Conservation (phyloP, 2,113 vertebrate species). For the Cinclus mexicanus region DNA sequence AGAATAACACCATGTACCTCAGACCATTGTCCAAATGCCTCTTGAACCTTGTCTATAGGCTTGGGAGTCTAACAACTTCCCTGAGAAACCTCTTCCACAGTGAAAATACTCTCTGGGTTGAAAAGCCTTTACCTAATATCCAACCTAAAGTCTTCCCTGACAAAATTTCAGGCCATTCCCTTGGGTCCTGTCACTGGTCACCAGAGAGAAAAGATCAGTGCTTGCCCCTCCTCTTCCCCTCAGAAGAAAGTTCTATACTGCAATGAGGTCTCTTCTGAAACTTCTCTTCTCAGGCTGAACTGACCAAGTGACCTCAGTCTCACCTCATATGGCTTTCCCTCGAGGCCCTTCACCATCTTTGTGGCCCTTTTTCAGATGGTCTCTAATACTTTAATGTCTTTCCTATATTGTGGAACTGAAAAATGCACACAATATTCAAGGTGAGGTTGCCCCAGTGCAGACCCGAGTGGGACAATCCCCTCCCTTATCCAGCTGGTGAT, state of each 20-base stretch:
- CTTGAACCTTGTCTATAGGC: neutral
- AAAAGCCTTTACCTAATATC: neutral
- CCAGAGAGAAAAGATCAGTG: neutral
- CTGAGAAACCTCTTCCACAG: neutral
- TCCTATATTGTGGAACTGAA: neutral
- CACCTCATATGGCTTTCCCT: rapidly evolving
- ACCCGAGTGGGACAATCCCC: rapidly evolving
- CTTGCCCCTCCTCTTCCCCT: neutral
- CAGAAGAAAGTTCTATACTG: neutral
- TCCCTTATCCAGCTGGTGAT: rapidly evolving
- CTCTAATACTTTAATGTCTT: neutral
- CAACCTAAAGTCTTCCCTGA: neutral
- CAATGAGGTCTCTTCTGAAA: neutral
- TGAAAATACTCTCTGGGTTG: neutral
- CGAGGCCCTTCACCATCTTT: neutral
- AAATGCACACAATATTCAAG: rapidly evolving
- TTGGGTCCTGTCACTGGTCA: neutral
- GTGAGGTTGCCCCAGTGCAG: rapidly evolving
- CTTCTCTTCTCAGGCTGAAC: neutral
- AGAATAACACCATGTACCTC: rapidly evolving
- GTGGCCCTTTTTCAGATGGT: rapidly evolving
- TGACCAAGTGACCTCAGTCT: neutral
- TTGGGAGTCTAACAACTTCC: neutral
- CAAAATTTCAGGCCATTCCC: neutral
- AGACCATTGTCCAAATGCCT: neutral